phyloP scores from a whole-genome alignment of 2,888 invertebrate species.

The Encarsia formosa region DNA sequence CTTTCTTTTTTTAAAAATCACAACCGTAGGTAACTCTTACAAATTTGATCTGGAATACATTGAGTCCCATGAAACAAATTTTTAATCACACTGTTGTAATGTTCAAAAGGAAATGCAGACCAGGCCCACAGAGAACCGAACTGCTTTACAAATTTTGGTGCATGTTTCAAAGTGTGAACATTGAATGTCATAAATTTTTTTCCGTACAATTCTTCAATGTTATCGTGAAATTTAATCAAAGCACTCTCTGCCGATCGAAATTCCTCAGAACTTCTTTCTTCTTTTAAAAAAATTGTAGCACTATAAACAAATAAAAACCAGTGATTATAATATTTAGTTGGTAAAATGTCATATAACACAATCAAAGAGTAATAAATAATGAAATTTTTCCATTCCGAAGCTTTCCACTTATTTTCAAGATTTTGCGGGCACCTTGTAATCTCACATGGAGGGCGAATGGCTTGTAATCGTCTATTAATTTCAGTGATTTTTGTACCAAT shows the following conservation, averaged over 20 bases:
- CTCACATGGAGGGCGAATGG: constrained; percentile 6
- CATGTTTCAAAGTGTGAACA: constrained; percentile 18
- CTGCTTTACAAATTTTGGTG: constrained; percentile 15
- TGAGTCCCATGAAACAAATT: no score
- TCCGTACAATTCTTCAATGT: constrained; percentile 9
- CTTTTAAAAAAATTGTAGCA: constrained; percentile 10
- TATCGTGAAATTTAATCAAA: constrained; percentile 11
- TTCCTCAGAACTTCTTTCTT: constrained; percentile 1
- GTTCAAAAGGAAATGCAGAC: constrained; percentile 19
- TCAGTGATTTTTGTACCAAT: constrained; percentile 13
- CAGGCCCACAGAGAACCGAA: constrained; percentile 18
- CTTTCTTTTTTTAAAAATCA: background rate
- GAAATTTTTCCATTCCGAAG: no score
- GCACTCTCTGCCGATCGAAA: background rate
- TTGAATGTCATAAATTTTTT: constrained; percentile 15
- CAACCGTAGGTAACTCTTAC: constrained; percentile 1
- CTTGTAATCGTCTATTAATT: constrained; percentile 10
- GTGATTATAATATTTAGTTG: constrained; percentile 14
- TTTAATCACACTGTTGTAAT: constrained; percentile 17
- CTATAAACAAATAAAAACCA: constrained; percentile 17
- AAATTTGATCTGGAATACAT: no score
- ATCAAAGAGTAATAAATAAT: no score
- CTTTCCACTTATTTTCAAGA: no score
- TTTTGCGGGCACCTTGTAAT: no score
- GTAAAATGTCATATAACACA: constrained; percentile 13